These are phyloP conservation scores for Exocentrus adspersus DNA, from an alignment of 2,888 invertebrate species.

Conservation along the genomic window DNA sequence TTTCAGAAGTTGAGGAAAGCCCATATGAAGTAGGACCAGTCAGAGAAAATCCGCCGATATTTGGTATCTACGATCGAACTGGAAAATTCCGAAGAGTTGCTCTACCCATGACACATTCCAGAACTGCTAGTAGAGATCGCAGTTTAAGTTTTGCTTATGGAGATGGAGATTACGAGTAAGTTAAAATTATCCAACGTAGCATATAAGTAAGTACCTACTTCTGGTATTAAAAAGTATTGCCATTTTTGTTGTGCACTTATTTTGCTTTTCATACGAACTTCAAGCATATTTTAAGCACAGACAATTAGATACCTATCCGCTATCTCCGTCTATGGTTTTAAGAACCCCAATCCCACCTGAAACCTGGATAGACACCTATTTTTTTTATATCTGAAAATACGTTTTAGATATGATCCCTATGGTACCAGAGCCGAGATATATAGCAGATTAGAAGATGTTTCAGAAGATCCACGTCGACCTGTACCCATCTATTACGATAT, in stretches of 20 bases:
- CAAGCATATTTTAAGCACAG: too few species aligned
- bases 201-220: too few species aligned
- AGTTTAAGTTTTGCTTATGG: constrained; percentile 54
- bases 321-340: too few species aligned
- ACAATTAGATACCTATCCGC: too few species aligned
- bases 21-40: constrained; percentile 44
- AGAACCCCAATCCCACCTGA: too few species aligned
- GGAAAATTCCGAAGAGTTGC: constrained; percentile 46
- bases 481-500: constrained; percentile 61
- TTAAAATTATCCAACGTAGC: constrained; percentile 24
- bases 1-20: constrained; percentile 43
- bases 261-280: too few species aligned
- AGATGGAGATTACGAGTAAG: constrained; percentile 53
- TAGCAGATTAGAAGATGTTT: constrained; percentile 51
- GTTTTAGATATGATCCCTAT: constrained; percentile 48
- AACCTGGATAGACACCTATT: too few species aligned
- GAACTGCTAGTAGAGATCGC: constrained; percentile 45
- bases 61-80: constrained; percentile 48
- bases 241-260: too few species aligned
- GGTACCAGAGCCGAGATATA: constrained; percentile 49
- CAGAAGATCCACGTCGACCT: constrained; percentile 45
- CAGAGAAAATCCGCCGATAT: constrained; percentile 44
- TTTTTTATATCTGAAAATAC: not conserved
- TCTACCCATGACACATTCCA: constrained; percentile 40
- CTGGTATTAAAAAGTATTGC: too few species aligned